Evolutionary conservation across 2,888 invertebrate genomes (phyloP).

Genomic region (Dynastes hyllus): DNA sequence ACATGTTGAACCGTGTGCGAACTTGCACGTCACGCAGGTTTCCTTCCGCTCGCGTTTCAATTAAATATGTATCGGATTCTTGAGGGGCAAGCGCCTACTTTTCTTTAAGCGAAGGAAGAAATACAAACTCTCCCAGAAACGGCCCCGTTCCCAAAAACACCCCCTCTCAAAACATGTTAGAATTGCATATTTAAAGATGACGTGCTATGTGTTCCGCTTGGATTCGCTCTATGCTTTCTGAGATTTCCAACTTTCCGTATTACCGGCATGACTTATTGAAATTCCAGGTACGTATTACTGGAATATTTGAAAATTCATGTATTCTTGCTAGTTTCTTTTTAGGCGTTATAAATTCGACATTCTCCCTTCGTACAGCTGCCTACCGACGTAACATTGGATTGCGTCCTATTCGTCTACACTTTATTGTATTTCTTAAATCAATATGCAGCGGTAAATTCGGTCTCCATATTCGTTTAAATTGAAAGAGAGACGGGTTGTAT

Average conservation of each 20-base stretch:
- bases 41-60: not conserved
- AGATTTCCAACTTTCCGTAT: slow-evolving; percentile 50
- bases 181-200: slow-evolving; percentile 46
- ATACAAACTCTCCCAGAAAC: not conserved
- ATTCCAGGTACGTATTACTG: slow-evolving; percentile 51
- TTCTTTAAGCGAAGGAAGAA: not conserved
- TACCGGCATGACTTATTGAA: slow-evolving; percentile 52
- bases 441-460: slow-evolving; percentile 28
- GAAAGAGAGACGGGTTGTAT: slow-evolving; percentile 1
- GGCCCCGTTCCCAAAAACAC: not conserved
- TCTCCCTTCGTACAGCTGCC: not conserved
- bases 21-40: not conserved
- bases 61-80: slow-evolving; percentile 28
- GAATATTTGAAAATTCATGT: slow-evolving; percentile 49
- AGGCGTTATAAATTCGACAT: slow-evolving; percentile 1
- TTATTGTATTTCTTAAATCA: slow-evolving; percentile 37
- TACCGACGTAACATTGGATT: slow-evolving; percentile 1
- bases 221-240: slow-evolving; percentile 28
- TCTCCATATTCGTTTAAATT: slow-evolving; percentile 13
- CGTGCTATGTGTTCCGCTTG: slow-evolving; percentile 34
- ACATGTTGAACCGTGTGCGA: no score
- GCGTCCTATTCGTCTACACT: slow-evolving; percentile 13
- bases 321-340: slow-evolving; percentile 26
- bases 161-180: slow-evolving; percentile 20
- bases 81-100: not conserved